Conservation (phyloP, 23 tunicate genomes). For the Diplosoma virens region DNA sequence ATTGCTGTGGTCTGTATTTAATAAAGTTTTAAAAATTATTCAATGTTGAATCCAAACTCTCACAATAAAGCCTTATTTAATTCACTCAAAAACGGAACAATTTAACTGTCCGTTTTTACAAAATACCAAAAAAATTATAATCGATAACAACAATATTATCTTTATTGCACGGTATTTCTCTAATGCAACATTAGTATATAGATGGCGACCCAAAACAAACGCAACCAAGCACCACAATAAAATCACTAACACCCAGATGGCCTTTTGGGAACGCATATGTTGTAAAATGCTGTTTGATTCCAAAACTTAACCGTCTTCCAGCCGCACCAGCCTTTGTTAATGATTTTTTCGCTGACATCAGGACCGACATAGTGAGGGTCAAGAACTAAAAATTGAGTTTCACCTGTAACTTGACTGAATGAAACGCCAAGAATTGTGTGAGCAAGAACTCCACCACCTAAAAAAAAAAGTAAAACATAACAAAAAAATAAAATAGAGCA, state of each 20-base stretch:
- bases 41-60: too few species aligned
- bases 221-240: not conserved
- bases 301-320: slow-evolving; percentile 91
- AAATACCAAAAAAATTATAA: too few species aligned
- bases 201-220: not conserved
- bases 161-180: too few species aligned
- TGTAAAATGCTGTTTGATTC: slow-evolving; percentile 86
- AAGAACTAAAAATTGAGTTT: slow-evolving; percentile 71
- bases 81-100: too few species aligned
- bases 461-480: too few species aligned
- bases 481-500: too few species aligned
- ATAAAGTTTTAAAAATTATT: too few species aligned
- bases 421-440: slow-evolving; percentile 96
- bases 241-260: slow-evolving; percentile 41
- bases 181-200: too few species aligned
- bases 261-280: slow-evolving; percentile 85
- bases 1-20: too few species aligned
- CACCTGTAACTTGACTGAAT: slow-evolving; percentile 76
- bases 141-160: too few species aligned
- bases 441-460: slow-evolving; percentile 98
- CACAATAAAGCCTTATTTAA: too few species aligned
- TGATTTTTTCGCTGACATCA: slow-evolving; percentile 52
- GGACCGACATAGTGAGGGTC: slow-evolving; percentile 97
- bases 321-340: slow-evolving; percentile 79
- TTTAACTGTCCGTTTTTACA: too few species aligned